phyloP scores from a whole-genome alignment of 2,113 vertebrate genomes.

The Cyprinodon tularosa region DNA sequence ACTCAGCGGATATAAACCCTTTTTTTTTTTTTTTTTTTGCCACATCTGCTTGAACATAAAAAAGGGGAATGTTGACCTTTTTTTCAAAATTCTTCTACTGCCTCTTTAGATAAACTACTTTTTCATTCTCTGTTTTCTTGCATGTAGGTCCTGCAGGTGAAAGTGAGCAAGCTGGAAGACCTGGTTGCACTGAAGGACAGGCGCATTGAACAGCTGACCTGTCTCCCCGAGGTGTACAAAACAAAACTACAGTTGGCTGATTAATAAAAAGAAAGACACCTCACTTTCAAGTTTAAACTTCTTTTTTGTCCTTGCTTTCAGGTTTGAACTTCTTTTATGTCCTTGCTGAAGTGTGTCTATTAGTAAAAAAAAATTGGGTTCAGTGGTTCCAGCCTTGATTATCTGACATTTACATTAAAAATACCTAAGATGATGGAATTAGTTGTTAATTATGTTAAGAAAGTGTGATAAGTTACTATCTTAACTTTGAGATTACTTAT shows the following conservation, averaged over 20 bases:
- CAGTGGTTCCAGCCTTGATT: neutral
- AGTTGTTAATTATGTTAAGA: neutral
- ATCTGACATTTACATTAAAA: neutral
- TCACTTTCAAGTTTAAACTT: neutral
- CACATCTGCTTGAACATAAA: conserved; percentile 46
- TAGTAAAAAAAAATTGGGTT: neutral
- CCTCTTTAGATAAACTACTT: neutral
- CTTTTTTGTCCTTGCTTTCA: neutral
- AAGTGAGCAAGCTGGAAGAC: conserved; percentile 79
- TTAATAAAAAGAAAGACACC: neutral
- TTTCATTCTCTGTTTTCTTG: conserved; percentile 12
- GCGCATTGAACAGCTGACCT: conserved; percentile 71
- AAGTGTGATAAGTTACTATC: neutral
- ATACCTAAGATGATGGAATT: neutral
- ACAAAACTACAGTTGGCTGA: conserved; percentile 4
- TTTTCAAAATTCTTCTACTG: conserved; percentile 18
- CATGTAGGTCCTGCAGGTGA: conserved; percentile 80
- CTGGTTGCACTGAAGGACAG: conserved; percentile 81
- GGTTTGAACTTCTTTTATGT: neutral
- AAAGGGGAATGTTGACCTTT: conserved; percentile 8
- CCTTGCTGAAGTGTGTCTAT: neutral
- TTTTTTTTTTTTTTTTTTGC: conserved; percentile 29
- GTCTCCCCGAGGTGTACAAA: conserved; percentile 67
- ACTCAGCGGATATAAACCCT: conserved; percentile 48
- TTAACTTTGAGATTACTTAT: neutral